Conservation (phyloP, 2,797 vertebrate genomes). For the Ctenosaura bakeri region DNA sequence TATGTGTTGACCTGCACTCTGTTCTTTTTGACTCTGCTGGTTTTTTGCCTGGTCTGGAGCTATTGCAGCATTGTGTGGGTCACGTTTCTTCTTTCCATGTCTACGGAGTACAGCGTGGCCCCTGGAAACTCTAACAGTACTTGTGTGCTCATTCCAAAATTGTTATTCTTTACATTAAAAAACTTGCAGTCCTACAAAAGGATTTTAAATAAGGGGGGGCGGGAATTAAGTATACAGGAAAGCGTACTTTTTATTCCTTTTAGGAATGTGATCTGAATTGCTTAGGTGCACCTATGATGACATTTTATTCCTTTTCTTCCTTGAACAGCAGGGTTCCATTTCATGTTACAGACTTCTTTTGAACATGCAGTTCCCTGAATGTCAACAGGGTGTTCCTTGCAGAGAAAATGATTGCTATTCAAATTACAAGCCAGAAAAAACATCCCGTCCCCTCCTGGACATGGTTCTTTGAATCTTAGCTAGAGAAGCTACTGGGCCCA, state of each 20-base stretch:
- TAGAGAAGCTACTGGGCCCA: too few species aligned
- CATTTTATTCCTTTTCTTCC: not conserved
- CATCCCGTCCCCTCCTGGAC: not conserved
- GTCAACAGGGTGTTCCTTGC: not conserved
- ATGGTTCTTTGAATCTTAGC: not conserved
- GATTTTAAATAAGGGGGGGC: not conserved
- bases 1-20: too few species aligned
- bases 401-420: not conserved
- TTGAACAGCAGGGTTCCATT: not conserved
- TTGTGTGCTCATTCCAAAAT: too few species aligned
- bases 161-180: not conserved
- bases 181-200: not conserved
- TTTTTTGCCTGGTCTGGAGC: too few species aligned
- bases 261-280: not conserved
- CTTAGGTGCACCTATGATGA: too few species aligned
- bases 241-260: not conserved
- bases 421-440: not conserved
- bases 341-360: not conserved
- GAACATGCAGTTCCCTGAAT: not conserved
- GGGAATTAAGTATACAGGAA: not conserved
- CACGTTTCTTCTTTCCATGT: too few species aligned
- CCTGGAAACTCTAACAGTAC: too few species aligned
- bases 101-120: too few species aligned
- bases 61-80: too few species aligned
- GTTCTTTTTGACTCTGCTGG: too few species aligned